Evolutionary conservation across 1,140 invertebrate genomes (phyloP).

Genomic region (Drosophila lini): DNA sequence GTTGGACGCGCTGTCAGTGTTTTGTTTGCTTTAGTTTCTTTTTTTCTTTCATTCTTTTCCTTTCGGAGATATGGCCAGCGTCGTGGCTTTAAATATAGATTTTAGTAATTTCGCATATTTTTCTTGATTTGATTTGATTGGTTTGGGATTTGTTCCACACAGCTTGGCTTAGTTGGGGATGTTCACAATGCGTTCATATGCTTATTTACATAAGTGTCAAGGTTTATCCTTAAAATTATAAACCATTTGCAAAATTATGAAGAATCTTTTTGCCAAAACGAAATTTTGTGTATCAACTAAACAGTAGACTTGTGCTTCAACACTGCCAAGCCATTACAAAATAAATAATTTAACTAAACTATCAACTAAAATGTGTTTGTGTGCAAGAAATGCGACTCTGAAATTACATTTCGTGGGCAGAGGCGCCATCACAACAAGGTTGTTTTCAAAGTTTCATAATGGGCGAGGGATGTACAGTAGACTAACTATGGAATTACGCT

Average conservation of each 20-base stretch:
- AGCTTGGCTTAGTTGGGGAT: conserved; percentile 42
- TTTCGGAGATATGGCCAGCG: conserved; percentile 33
- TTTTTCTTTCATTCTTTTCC: conserved; percentile 30
- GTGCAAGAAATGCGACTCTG: conserved; percentile 55
- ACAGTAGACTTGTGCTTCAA: conserved; percentile 40
- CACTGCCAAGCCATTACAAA: conserved; percentile 56
- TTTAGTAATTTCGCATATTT: conserved; percentile 28
- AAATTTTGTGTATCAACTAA: conserved; percentile 61
- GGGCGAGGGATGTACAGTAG: conserved; percentile 32
- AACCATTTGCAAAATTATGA: conserved; percentile 75
- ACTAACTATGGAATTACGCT: conserved; percentile 66
- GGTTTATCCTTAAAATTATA: conserved; percentile 44
- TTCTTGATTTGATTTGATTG: conserved; percentile 35
- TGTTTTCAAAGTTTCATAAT: conserved; percentile 52
- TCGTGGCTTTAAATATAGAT: conserved; percentile 62
- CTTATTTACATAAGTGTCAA: conserved; percentile 75
- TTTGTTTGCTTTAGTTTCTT: conserved; percentile 37
- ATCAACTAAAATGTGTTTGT: conserved; percentile 62
- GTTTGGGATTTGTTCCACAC: conserved; percentile 48
- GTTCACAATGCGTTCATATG: conserved; percentile 69
- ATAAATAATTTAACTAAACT: conserved; percentile 82
- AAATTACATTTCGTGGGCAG: conserved; percentile 65
- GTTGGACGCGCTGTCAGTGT: conserved; percentile 36
- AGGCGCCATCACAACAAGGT: conserved; percentile 50
- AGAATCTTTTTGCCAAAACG: conserved; percentile 84